These are phyloP conservation scores for Neodon shergylaensis DNA, from an alignment of 2,113 vertebrate species.

Conservation along the genomic window DNA sequence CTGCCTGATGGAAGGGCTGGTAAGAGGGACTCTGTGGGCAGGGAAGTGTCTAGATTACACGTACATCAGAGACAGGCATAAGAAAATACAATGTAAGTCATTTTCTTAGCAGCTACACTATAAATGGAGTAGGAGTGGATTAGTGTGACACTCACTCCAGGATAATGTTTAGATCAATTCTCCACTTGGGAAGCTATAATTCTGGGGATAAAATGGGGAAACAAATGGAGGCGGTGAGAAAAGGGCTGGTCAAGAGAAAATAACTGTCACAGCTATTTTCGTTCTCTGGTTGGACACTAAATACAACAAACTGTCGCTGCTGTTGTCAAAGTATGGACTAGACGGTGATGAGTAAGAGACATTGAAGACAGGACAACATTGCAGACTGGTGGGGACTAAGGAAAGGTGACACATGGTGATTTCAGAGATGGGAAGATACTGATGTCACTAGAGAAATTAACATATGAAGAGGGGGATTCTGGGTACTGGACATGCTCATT, in stretches of 20 bases:
- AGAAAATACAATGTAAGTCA: not conserved
- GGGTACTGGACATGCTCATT: accelerated
- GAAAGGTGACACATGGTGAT: not conserved
- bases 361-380: not conserved
- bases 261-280: not conserved
- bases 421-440: not conserved
- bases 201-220: not conserved
- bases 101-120: not conserved
- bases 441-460: not conserved
- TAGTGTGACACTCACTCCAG: too few relatives aligned
- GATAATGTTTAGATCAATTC: not conserved
- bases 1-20: not conserved
- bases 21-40: not conserved
- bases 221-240: not conserved
- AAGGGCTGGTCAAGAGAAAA: not conserved
- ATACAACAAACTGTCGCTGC: not conserved
- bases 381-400: not conserved
- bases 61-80: too few relatives aligned
- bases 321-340: not conserved
- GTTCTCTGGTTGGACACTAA: not conserved
- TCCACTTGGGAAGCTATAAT: not conserved
- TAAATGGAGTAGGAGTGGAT: not conserved
- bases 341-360: not conserved
- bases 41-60: not conserved
- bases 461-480: not conserved